Conservation (phyloP, 2,888 invertebrate species). For the Orthosia gothica region DNA sequence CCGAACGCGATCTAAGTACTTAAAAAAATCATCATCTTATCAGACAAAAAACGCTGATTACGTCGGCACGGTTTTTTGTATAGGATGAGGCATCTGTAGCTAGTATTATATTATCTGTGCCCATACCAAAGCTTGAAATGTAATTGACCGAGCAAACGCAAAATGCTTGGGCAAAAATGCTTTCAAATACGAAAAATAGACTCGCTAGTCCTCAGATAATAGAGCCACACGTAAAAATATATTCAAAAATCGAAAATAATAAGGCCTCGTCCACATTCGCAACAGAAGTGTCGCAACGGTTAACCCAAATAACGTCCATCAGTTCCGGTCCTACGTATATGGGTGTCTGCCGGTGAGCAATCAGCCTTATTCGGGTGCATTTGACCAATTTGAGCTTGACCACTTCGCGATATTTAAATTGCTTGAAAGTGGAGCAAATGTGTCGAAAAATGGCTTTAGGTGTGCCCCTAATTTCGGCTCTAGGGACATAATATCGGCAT, state of each 20-base stretch:
- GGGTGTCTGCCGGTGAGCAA: conserved; percentile 51
- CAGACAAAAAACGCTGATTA: too few species aligned
- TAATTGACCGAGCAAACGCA: too few species aligned
- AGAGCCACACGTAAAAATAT: background rate
- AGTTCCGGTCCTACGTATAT: conserved; percentile 41
- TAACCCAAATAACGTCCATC: conserved; percentile 54
- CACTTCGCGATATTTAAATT: conserved; percentile 20
- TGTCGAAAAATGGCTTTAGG: conserved; percentile 20
- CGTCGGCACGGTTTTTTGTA: too few species aligned
- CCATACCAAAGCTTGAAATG: too few species aligned
- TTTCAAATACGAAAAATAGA: too few species aligned
- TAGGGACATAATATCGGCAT: background rate
- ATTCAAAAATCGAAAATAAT: background rate
- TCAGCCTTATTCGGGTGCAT: conserved; percentile 56
- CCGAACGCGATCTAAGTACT: too few species aligned
- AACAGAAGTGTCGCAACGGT: conserved; percentile 53
- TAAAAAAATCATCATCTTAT: too few species aligned
- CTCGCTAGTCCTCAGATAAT: too few species aligned
- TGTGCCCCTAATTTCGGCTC: conserved; percentile 5
- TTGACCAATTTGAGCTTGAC: conserved; percentile 44
- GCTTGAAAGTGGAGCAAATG: conserved; percentile 15
- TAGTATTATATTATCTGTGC: too few species aligned
- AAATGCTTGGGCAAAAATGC: too few species aligned
- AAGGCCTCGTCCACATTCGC: conserved; percentile 30
- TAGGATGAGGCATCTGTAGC: too few species aligned